Evolutionary conservation across 2,113 vertebrate genomes (phyloP).

Genomic region (Lontra canadensis): DNA sequence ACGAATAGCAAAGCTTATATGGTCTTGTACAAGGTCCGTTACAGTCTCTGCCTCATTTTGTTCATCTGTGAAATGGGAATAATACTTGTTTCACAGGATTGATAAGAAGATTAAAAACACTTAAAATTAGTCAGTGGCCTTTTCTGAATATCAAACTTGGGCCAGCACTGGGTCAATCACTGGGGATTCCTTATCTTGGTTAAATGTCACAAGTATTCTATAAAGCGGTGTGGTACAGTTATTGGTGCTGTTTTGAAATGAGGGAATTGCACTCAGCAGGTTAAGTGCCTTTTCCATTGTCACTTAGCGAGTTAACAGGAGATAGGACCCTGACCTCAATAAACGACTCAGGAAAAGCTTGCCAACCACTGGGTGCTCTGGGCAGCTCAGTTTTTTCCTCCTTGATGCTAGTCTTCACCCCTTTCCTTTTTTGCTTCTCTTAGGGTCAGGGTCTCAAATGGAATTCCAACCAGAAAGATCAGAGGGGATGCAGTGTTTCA

Average conservation of each 20-base stretch:
- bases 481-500: background rate
- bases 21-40: background rate
- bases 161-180: background rate
- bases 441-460: background rate
- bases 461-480: background rate
- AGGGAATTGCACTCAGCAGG: background rate
- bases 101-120: background rate
- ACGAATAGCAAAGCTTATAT: background rate
- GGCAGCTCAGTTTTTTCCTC: background rate
- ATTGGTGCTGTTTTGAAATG: background rate
- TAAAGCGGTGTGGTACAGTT: background rate
- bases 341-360: background rate
- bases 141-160: background rate
- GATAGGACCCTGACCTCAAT: rapidly evolving
- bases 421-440: background rate
- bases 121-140: background rate
- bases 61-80: background rate
- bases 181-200: background rate
- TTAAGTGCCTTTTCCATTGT: background rate
- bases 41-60: background rate
- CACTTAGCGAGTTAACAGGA: background rate
- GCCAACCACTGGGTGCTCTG: background rate
- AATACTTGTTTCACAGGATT: background rate
- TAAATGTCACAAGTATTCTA: background rate
- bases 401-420: background rate